These are phyloP conservation scores for Euglossa dilemma DNA, from an alignment of 1,140 invertebrate species.

Conservation along the genomic window DNA sequence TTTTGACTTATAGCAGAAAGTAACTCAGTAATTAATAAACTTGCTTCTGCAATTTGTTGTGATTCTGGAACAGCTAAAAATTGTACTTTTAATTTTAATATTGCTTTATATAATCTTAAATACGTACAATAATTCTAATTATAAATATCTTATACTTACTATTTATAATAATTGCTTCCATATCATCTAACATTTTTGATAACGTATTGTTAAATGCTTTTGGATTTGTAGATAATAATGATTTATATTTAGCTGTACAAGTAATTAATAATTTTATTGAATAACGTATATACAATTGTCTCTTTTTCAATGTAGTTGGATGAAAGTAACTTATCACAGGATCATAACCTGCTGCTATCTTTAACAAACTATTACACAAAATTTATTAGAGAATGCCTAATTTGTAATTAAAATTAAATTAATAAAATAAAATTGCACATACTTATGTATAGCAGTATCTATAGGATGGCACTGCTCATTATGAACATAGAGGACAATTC, in stretches of 20 bases:
- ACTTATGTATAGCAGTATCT: conserved; percentile 83
- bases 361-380: conserved; percentile 82
- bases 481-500: conserved; percentile 84
- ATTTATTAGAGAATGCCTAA: conserved; percentile 37
- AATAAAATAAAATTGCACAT: conserved; percentile 52
- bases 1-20: conserved; percentile 82
- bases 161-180: conserved; percentile 83
- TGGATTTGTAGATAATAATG: conserved; percentile 80
- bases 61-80: conserved; percentile 81
- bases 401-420: neutral
- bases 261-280: conserved; percentile 84
- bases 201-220: conserved; percentile 83
- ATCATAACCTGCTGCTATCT: conserved; percentile 85
- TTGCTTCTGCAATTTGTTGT: conserved; percentile 82
- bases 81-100: conserved; percentile 37
- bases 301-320: conserved; percentile 83
- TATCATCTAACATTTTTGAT: conserved; percentile 84
- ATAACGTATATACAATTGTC: conserved; percentile 85
- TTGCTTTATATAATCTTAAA: neutral
- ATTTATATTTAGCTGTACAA: conserved; percentile 84
- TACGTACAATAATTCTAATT: neutral
- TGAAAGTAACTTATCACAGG: conserved; percentile 78
- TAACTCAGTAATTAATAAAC: conserved; percentile 81
- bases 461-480: conserved; percentile 80
- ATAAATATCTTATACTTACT: conserved; percentile 78